Evolutionary conservation across 2,888 invertebrate genomes (phyloP).

Genomic region (Plagiodera versicolora): DNA sequence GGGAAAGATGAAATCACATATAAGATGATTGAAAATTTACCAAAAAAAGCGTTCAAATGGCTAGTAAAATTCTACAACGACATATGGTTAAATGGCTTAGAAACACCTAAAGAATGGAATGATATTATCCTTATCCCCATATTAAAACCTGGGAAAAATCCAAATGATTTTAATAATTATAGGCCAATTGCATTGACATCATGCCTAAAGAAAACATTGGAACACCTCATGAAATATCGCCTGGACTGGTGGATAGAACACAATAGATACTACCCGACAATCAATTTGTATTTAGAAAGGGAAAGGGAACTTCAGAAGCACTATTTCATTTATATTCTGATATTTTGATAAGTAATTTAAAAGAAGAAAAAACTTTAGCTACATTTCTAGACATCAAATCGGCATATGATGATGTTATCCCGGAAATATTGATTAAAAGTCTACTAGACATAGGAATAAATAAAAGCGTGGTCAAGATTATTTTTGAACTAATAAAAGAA

Average conservation of each 20-base stretch:
- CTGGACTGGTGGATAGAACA: conserved; percentile 13
- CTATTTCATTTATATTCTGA: neutral
- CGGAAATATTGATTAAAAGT: neutral
- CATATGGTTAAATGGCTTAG: too few relatives aligned
- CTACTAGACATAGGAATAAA: neutral
- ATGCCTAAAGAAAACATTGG: conserved; percentile 7
- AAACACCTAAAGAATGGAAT: too few relatives aligned
- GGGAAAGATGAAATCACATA: too few relatives aligned
- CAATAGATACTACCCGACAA: neutral
- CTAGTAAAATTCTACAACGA: too few relatives aligned
- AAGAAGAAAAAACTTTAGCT: neutral
- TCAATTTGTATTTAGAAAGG: conserved; percentile 15
- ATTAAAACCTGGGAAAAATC: too few relatives aligned
- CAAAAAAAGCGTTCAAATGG: too few relatives aligned
- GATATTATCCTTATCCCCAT: too few relatives aligned
- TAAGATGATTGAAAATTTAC: too few relatives aligned
- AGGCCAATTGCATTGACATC: too few relatives aligned
- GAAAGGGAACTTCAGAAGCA: conserved; percentile 1
- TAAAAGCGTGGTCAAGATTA: neutral
- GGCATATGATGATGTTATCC: conserved; percentile 17
- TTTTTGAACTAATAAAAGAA: neutral
- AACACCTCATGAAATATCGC: conserved; percentile 9
- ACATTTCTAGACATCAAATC: conserved; percentile 5
- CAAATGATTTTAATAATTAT: too few relatives aligned
- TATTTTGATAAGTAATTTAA: neutral